A percentile compares a stretch with the other conserved stretches of the same genome.
Conservation (phyloP, 2,797 vertebrate species). For the Babyrousa celebensis region DNA sequence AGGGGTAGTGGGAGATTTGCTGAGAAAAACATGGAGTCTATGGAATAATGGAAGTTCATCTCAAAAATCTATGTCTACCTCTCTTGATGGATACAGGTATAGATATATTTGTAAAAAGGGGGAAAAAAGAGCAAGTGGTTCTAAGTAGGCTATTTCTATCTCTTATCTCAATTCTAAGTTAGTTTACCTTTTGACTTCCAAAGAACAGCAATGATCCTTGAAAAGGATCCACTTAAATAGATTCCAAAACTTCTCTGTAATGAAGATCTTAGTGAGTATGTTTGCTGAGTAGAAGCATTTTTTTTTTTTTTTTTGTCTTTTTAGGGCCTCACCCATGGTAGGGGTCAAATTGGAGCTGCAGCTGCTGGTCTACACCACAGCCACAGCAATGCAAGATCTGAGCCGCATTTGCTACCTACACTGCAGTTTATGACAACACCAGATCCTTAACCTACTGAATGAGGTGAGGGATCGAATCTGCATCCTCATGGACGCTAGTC, state of each 20-base stretch:
- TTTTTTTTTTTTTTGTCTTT: no score
- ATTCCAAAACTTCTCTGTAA: neutral
- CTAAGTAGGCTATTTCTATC: neutral
- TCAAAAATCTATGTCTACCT: neutral
- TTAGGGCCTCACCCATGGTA: no score
- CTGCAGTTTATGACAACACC: no score
- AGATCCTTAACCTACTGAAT: no score
- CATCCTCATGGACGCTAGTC: no score
- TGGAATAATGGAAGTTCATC: neutral
- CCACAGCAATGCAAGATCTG: no score
- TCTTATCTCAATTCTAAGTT: slow-evolving; percentile 26
- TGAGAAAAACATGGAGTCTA: slow-evolving; percentile 23
- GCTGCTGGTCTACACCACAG: no score
- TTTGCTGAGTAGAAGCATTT: neutral
- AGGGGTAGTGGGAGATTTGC: neutral
- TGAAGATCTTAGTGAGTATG: neutral
- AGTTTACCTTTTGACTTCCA: slow-evolving; percentile 20
- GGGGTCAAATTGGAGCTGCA: no score
- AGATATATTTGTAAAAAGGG: neutral
- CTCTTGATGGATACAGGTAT: neutral
- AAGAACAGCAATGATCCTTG: neutral
- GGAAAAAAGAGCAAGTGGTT: neutral
- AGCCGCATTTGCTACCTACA: no score
- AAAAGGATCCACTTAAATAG: neutral
- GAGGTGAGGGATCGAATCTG: no score